Evolutionary conservation across 1,140 invertebrate genomes (phyloP).

Genomic region (Drosophila sechellia): DNA sequence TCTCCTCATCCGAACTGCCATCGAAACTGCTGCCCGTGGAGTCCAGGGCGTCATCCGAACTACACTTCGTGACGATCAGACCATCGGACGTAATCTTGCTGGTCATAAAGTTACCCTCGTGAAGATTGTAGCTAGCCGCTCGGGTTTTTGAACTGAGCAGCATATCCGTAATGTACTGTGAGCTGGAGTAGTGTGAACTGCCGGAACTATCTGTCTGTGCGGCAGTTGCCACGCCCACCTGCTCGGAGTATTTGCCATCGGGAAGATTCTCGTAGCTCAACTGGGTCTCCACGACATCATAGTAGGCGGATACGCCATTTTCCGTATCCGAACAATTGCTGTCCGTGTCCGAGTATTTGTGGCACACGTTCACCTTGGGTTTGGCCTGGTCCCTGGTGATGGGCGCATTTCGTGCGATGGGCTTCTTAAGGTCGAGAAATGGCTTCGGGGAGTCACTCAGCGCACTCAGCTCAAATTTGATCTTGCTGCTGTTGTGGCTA

Average conservation of each 20-base stretch:
- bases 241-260: slow-evolving; percentile 75
- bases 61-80: slow-evolving; percentile 82
- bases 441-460: slow-evolving; percentile 73
- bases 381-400: slow-evolving; percentile 87
- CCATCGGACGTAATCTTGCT: slow-evolving; percentile 84
- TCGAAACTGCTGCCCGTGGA: slow-evolving; percentile 84
- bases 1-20: slow-evolving; percentile 84
- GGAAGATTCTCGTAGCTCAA: slow-evolving; percentile 84
- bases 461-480: slow-evolving; percentile 77
- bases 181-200: slow-evolving; percentile 70
- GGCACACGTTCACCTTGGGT: slow-evolving; percentile 86
- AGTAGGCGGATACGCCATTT: slow-evolving; percentile 82
- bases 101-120: slow-evolving; percentile 84
- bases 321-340: slow-evolving; percentile 82
- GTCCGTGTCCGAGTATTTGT: slow-evolving; percentile 85
- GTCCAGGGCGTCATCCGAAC: slow-evolving; percentile 81
- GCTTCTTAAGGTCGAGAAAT: slow-evolving; percentile 86
- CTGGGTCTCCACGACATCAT: slow-evolving; percentile 82
- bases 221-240: slow-evolving; percentile 63
- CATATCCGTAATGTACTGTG: slow-evolving; percentile 84
- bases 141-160: slow-evolving; percentile 79
- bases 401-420: slow-evolving; percentile 86
- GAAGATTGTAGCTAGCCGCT: slow-evolving; percentile 80
- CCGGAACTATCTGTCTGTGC: slow-evolving; percentile 21
- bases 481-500: slow-evolving; percentile 62